Evolutionary conservation across 1,140 invertebrate species (phyloP).

Genomic region (Pseudomyrmex sp.): DNA sequence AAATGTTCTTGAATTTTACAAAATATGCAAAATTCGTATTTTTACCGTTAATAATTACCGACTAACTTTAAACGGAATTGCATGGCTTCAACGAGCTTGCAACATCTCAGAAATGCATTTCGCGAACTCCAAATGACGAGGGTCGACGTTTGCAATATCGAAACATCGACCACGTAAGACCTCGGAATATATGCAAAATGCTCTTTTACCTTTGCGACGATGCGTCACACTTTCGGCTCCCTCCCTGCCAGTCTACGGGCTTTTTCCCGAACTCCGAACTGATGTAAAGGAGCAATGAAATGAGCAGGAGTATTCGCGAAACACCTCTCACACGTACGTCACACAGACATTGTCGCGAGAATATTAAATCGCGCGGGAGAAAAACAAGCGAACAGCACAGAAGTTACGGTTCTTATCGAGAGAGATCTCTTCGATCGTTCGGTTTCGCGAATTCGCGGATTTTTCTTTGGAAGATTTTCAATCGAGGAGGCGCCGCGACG

Average conservation of each 20-base stretch:
- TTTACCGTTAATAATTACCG: not conserved
- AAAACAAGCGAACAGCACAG: not conserved
- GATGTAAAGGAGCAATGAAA: not conserved
- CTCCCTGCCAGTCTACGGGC: slow-evolving; percentile 5
- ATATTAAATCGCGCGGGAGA: not conserved
- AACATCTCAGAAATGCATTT: too few relatives aligned
- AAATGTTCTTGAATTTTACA: not conserved
- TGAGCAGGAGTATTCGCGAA: slow-evolving; percentile 2
- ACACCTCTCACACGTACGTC: slow-evolving; percentile 44
- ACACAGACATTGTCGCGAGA: slow-evolving; percentile 9
- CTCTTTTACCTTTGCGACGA: slow-evolving; percentile 37
- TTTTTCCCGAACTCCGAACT: not conserved
- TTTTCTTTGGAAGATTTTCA: not conserved
- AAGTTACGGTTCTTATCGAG: not conserved
- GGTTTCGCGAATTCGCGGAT: slow-evolving; percentile 12
- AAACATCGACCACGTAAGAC: not conserved
- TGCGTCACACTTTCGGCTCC: slow-evolving; percentile 19
- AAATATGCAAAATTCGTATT: not conserved
- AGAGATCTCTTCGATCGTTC: not conserved
- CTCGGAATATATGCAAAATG: not conserved
- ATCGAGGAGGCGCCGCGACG: slow-evolving; percentile 16
- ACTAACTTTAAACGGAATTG: not conserved
- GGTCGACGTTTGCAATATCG: not conserved
- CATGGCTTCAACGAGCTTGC: not conserved
- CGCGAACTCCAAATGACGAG: too few relatives aligned